These are phyloP conservation scores for Stratiomys singularior DNA, from an alignment of 2,888 invertebrate species.

Conservation along the genomic window DNA sequence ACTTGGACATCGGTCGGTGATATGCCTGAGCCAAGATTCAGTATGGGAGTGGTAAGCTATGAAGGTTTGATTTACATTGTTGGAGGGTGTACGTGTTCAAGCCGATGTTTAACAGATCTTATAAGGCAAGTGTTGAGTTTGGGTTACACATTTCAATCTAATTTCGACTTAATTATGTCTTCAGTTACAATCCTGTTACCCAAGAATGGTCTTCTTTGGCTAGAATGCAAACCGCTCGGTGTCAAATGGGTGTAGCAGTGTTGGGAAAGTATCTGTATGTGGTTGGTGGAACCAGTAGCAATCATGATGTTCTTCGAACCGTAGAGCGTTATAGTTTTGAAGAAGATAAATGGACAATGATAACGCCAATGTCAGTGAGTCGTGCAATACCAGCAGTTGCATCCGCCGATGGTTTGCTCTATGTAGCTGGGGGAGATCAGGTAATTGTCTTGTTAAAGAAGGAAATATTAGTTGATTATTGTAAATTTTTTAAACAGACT, in stretches of 20 bases:
- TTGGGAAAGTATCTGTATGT: slow-evolving; percentile 85
- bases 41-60: slow-evolving; percentile 87
- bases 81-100: slow-evolving; percentile 86
- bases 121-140: slow-evolving; percentile 65
- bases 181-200: slow-evolving; percentile 81
- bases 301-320: slow-evolving; percentile 80
- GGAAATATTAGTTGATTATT: too few species aligned
- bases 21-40: slow-evolving; percentile 86
- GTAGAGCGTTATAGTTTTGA: slow-evolving; percentile 75
- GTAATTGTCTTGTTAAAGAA: slow-evolving; percentile 53
- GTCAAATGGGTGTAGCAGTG: slow-evolving; percentile 91
- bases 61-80: slow-evolving; percentile 81
- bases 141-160: too few species aligned
- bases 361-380: slow-evolving; percentile 77
- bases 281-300: slow-evolving; percentile 87
- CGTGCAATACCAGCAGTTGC: slow-evolving; percentile 87
- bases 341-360: slow-evolving; percentile 77
- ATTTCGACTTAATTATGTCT: too few species aligned
- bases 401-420: slow-evolving; percentile 82
- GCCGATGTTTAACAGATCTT: slow-evolving; percentile 82
- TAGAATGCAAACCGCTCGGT: slow-evolving; percentile 82
- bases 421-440: slow-evolving; percentile 88
- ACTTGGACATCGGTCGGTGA: slow-evolving; percentile 81
- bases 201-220: slow-evolving; percentile 82
- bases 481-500: too few species aligned